phyloP scores from a whole-genome alignment of 2,888 invertebrate genomes.

The Lamellibrachia columna region DNA sequence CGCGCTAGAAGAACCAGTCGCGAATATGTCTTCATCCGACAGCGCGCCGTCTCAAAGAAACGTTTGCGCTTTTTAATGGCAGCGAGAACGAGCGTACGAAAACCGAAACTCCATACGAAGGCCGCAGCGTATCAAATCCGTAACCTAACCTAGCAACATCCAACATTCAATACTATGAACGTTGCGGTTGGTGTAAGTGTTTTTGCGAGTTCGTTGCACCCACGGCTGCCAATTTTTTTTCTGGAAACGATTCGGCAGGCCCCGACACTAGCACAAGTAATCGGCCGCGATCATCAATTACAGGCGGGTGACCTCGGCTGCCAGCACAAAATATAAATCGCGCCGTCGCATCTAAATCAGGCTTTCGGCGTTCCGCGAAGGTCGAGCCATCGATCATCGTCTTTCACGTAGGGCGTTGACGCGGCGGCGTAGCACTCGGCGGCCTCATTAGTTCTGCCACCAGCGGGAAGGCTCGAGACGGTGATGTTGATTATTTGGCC shows the following conservation, averaged over 20 bases:
- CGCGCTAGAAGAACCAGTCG: not conserved
- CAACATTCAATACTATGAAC: not conserved
- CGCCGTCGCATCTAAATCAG: not conserved
- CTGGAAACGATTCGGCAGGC: not conserved
- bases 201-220: not conserved
- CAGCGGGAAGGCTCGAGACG: not conserved
- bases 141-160: not conserved
- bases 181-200: not conserved
- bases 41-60: not conserved
- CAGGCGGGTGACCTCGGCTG: not conserved
- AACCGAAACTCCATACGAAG: not conserved
- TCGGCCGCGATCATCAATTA: not conserved
- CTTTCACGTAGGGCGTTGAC: not conserved
- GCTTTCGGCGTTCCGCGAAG: constrained; percentile 11
- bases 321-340: not conserved
- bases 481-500: not conserved
- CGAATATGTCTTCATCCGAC: not conserved
- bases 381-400: not conserved
- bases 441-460: not conserved
- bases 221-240: not conserved
- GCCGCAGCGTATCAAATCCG: not conserved
- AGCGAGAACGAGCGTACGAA: not conserved
- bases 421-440: not conserved
- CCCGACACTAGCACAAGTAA: not conserved
- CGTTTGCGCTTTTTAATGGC: not conserved